Conservation (phyloP, 2,113 vertebrate genomes). For the Gorsachius goisagi region DNA sequence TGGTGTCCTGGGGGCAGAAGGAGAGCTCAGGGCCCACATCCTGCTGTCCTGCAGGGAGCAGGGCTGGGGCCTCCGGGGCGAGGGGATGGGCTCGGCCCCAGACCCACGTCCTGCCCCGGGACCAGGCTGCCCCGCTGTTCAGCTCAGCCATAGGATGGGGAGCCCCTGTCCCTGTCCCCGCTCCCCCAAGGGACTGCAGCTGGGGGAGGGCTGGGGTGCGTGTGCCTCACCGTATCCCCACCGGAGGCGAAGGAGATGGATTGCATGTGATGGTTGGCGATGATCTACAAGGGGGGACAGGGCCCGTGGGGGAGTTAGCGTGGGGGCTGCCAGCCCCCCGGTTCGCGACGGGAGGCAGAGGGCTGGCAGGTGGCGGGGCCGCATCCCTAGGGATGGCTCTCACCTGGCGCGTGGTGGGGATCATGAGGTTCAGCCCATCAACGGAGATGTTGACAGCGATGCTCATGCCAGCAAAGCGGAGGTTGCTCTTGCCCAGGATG, state of each 20-base stretch:
- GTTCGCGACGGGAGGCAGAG: fast-evolving
- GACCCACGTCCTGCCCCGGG: fast-evolving
- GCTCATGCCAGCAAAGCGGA: constrained; percentile 93
- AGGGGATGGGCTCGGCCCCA: neutral
- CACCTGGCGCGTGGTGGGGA: constrained; percentile 92
- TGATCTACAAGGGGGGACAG: constrained; percentile 70
- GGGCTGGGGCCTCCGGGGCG: fast-evolving
- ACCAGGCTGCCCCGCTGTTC: fast-evolving
- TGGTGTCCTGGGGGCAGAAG: constrained; percentile 82
- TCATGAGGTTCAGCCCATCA: constrained; percentile 89
- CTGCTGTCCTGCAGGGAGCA: fast-evolving
- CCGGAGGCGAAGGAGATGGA: constrained; percentile 89
- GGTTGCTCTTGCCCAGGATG: constrained; percentile 93
- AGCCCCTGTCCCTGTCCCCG: neutral
- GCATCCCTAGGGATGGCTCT: fast-evolving
- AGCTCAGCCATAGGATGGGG: fast-evolving
- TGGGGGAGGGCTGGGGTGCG: fast-evolving
- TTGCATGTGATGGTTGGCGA: constrained; percentile 89
- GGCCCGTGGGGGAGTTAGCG: fast-evolving
- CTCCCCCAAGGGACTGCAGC: fast-evolving
- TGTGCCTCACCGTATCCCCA: constrained; percentile 80
- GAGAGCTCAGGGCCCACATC: neutral
- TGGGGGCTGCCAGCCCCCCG: fast-evolving
- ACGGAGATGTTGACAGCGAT: constrained; percentile 91
- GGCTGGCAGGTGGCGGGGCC: neutral